phyloP scores from a whole-genome alignment of 2,888 invertebrate species.

The Eristalis intricaria region DNA sequence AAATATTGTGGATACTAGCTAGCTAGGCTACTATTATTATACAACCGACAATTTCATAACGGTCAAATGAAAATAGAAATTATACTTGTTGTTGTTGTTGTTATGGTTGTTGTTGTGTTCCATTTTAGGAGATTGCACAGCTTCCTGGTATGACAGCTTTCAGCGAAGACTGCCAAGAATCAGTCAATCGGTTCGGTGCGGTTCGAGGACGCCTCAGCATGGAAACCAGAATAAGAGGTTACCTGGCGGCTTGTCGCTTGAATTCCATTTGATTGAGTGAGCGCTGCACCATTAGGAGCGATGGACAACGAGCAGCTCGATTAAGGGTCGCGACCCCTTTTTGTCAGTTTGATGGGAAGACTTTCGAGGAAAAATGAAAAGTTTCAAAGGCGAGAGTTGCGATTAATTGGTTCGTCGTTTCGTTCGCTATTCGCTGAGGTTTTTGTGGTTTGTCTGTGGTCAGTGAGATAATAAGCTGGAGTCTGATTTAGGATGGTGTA shows the following conservation, averaged over 20 bases:
- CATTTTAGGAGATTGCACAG: conserved; percentile 60
- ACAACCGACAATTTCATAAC: conserved; percentile 72
- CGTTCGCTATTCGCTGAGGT: too few species aligned
- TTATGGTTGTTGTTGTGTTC: conserved; percentile 33
- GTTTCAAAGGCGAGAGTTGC: background rate
- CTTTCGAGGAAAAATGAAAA: background rate
- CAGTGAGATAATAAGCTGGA: too few species aligned
- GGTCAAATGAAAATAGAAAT: conserved; percentile 71
- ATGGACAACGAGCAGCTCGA: background rate
- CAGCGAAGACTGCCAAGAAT: conserved; percentile 4
- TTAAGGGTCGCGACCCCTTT: background rate
- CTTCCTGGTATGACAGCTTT: conserved; percentile 66
- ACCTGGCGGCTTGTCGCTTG: background rate
- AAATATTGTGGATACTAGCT: conserved; percentile 21
- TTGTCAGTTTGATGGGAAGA: background rate
- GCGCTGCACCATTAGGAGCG: background rate
- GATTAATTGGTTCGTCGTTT: background rate
- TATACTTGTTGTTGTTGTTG: conserved; percentile 46
- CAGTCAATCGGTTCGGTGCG: background rate
- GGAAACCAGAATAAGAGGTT: background rate
- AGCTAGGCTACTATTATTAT: conserved; percentile 53
- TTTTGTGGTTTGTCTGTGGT: too few species aligned
- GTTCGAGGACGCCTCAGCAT: background rate
- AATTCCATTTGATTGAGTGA: background rate
- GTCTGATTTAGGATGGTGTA: too few species aligned